phyloP scores from a whole-genome alignment of 2,113 vertebrate genomes.

The Grallaria varia region DNA sequence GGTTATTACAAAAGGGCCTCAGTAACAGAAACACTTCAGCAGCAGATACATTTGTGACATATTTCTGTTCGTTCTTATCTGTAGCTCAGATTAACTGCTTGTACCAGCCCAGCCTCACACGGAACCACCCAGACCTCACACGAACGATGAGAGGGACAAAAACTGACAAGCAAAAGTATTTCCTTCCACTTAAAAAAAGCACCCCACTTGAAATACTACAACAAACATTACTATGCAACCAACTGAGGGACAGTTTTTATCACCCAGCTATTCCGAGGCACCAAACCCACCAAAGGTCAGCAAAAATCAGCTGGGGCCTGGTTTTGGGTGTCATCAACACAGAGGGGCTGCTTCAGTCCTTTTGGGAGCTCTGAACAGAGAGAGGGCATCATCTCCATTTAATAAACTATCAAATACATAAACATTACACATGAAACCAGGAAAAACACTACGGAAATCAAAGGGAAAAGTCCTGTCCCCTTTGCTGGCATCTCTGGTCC shows the following conservation, averaged over 20 bases:
- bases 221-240: neutral
- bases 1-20: neutral
- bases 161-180: neutral
- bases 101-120: neutral
- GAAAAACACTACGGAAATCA: neutral
- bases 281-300: neutral
- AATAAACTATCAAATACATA: neutral
- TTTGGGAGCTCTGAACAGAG: neutral
- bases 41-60: neutral
- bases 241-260: neutral
- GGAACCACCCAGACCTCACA: neutral
- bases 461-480: neutral
- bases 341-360: neutral
- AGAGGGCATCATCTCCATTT: accelerated
- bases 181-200: neutral
- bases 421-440: neutral
- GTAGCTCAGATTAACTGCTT: neutral
- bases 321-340: neutral
- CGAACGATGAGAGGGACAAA: neutral
- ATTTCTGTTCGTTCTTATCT: neutral
- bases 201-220: neutral
- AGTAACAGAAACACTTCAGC: neutral
- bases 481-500: neutral
- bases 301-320: neutral
- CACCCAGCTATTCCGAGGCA: neutral